Evolutionary conservation across 2,113 vertebrate genomes (phyloP), one percentile per base, ranked within the genome.

Genomic region (Columbina picui): DNA sequence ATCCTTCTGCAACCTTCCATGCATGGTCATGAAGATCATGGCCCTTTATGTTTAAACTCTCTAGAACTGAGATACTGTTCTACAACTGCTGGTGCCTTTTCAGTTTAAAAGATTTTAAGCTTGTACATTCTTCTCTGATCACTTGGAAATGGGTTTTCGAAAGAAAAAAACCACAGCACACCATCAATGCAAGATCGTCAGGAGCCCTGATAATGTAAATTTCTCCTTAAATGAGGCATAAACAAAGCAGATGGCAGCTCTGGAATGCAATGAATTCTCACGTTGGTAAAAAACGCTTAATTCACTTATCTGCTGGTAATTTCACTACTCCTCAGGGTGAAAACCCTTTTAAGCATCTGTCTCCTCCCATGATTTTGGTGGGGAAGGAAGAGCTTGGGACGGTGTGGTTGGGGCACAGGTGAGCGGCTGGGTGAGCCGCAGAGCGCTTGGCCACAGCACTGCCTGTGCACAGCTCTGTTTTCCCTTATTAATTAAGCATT

Each of bases 351-450:
- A 50, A 43, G 50, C 29, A 4, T 8, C 12, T 9, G 45, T 45
- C 7, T 7, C 1, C 10, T 18, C 0, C 0, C 20, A 25, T 9
- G 38, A 1, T 41, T 39, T 27, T 38, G 32, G 15, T 41, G 38
- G 17, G 38, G 59, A 47, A 80, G 34, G 26, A 67, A 17, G 77
- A 63, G 15, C 13, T 4, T 16, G 32, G 34, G 23, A 41, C 27
- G 8, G 32, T 22, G 6, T 47, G 69, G 8, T 15, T 23, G 50
- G 67, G 50, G 26, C 38, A 12, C 19, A 49, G 47, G 47, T 23
- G 22, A 12, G 52, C 25, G 27, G 43, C 41, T 18, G 12, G 5
- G 30, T 7, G 57, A 73, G 41, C 57, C 20, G 5, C 15, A 36
- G 43, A 63, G 21, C 16, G 11, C 55, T 25, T 26, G 57, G n/a